Base-by-base conservation (phyloP, 64 coral and sea anemone species). In the Stichodactyla mertensii region DNA sequence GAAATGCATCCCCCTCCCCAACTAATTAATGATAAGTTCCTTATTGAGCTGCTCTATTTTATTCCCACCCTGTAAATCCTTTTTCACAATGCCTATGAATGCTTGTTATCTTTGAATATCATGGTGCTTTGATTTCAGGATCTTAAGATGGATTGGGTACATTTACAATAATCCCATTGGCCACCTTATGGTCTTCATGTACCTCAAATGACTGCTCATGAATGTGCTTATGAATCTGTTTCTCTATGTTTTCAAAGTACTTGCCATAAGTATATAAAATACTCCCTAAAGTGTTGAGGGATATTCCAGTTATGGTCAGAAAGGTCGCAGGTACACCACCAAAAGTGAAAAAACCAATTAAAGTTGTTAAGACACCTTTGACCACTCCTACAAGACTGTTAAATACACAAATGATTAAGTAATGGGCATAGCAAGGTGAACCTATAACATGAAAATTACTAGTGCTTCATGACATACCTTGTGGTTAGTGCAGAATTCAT, bases 291-390 rank as follows among this genome's bases (percentile, higher is more conserved):
- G 88, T 90, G 57, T 94, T 94, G 0, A 94, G 84, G 5, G 52
- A 52, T 57, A 94, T 80, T 78, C 92, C 92, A 55, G 86, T 62
- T 6, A 94, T 22, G 0, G 85, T 87, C 12, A 90, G 66, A 10
- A 61, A 4, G 20, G 85, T 94, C 6, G 79, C 80, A 15, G 88
- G 64, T 9, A 94, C 92, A 19, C 92, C 92, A 84, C 92, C 92
- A 85, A 94, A 94, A 54, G 92, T 90, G 79, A 90, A 94, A 54
- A 94, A 94, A 27, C 92, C 92, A 55, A 94, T 94, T 15, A 94
- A 70, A 12, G 92, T 90, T 54, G 92, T 90, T 78, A 90, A 84
- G 14, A 94, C 79, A 52, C 92, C 92, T 90, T 94, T 94, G 12
- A 94, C 79, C 18, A 94, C 92, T 16, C 92, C 92, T 26, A 94